Conservation (phyloP, 2,113 vertebrate species). For the Hassar affinis region DNA sequence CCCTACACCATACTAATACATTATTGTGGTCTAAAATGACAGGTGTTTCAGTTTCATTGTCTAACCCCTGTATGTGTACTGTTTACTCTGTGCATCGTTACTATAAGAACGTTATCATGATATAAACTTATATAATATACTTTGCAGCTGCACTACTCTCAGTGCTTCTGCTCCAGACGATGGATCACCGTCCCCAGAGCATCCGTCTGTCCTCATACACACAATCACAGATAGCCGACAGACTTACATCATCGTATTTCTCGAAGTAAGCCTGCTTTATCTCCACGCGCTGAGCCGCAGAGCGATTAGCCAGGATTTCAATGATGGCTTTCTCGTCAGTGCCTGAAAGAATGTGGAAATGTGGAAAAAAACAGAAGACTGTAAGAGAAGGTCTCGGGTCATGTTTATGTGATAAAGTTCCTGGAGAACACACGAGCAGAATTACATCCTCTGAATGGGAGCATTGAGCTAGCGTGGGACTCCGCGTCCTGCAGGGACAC, state of each 20-base stretch:
- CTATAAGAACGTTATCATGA: neutral
- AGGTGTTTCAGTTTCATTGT: too few relatives aligned
- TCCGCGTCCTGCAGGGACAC: neutral
- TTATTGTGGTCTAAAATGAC: too few relatives aligned
- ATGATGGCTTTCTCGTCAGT: slow-evolving; percentile 79
- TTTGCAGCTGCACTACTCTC: neutral
- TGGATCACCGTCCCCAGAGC: neutral
- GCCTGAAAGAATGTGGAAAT: slow-evolving; percentile 57
- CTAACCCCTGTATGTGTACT: too few relatives aligned
- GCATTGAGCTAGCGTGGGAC: neutral
- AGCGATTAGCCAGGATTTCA: slow-evolving; percentile 73
- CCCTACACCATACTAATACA: too few relatives aligned
- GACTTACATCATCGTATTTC: slow-evolving; percentile 78
- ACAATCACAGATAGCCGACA: neutral
- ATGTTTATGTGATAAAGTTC: neutral
- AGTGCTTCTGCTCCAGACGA: neutral
- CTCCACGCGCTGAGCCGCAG: slow-evolving; percentile 67
- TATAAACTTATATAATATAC: neutral
- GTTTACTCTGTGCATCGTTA: neutral
- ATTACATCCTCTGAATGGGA: neutral
- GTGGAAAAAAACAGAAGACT: neutral
- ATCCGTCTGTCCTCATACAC: neutral
- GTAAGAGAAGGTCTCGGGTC: neutral
- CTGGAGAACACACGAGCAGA: neutral
- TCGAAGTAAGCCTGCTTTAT: slow-evolving; percentile 77